Evolutionary conservation across 2,113 vertebrate species (phyloP).

Genomic region (Cynocephalus volans): DNA sequence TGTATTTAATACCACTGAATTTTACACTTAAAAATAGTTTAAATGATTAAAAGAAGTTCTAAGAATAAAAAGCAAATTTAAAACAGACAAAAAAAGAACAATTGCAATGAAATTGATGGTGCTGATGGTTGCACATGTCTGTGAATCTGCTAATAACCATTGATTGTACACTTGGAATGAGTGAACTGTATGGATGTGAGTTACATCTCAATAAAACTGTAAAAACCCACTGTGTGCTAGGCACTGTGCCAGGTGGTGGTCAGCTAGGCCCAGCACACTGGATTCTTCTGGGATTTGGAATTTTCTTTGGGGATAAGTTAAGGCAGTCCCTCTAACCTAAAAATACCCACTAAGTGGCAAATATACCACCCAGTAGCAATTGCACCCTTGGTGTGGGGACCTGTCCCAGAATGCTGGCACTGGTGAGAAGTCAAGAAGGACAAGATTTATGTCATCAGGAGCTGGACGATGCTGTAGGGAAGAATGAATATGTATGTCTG

Average conservation of each 20-base stretch:
- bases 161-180: too few relatives aligned
- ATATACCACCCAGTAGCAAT: background rate
- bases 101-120: background rate
- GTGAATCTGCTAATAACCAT: background rate
- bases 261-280: background rate
- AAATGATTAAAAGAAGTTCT: background rate
- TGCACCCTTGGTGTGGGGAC: rapidly evolving
- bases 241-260: background rate
- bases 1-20: background rate
- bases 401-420: rapidly evolving
- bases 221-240: background rate
- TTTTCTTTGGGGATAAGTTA: too few relatives aligned
- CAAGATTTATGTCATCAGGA: background rate
- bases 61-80: background rate
- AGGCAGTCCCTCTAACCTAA: background rate
- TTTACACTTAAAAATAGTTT: background rate
- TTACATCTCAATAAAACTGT: background rate
- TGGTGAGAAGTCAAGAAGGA: background rate
- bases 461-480: background rate
- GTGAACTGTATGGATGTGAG: too few relatives aligned
- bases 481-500: background rate
- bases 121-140: background rate
- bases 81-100: background rate
- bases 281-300: background rate
- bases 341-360: background rate